phyloP scores from a whole-genome alignment of 2,888 invertebrate genomes.

The Cheilosia urbana region DNA sequence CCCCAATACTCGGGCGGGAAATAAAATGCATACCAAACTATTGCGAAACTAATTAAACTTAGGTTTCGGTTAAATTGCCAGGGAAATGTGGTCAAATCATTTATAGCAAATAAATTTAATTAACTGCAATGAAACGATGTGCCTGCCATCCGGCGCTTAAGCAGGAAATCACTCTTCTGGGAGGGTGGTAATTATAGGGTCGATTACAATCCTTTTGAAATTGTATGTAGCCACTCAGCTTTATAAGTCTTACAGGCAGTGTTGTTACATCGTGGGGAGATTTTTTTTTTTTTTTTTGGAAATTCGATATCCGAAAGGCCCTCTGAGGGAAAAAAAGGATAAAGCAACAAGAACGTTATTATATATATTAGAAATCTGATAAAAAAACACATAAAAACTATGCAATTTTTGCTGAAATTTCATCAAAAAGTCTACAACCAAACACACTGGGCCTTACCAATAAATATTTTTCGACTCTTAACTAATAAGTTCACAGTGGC shows the following conservation, averaged over 20 bases:
- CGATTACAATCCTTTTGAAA: slow-evolving; percentile 32
- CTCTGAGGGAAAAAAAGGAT: too few species aligned
- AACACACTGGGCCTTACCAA: too few species aligned
- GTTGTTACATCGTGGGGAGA: too few species aligned
- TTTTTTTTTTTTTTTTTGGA: too few species aligned
- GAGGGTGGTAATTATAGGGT: slow-evolving; percentile 24
- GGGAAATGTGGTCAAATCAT: slow-evolving; percentile 24
- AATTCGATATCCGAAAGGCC: too few species aligned
- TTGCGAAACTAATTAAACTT: slow-evolving; percentile 2
- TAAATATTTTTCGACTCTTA: too few species aligned
- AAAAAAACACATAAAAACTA: too few species aligned
- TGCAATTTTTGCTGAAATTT: too few species aligned
- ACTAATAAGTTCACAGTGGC: too few species aligned
- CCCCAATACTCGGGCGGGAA: neutral
- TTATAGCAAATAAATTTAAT: slow-evolving; percentile 13
- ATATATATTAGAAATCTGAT: too few species aligned
- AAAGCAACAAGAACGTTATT: too few species aligned
- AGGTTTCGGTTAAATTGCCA: slow-evolving; percentile 15
- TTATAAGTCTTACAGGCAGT: neutral
- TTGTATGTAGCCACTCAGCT: slow-evolving; percentile 12
- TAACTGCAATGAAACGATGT: slow-evolving; percentile 17
- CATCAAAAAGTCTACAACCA: too few species aligned
- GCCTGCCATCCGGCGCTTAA: neutral
- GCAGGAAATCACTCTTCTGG: slow-evolving; percentile 16
- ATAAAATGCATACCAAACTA: slow-evolving; percentile 2